Percentiles rank a stretch among this genome's conserved stretches.
These are phyloP conservation scores for Alosa sapidissima DNA, from an alignment of 2,797 vertebrate genomes.

Conservation along the genomic window DNA sequence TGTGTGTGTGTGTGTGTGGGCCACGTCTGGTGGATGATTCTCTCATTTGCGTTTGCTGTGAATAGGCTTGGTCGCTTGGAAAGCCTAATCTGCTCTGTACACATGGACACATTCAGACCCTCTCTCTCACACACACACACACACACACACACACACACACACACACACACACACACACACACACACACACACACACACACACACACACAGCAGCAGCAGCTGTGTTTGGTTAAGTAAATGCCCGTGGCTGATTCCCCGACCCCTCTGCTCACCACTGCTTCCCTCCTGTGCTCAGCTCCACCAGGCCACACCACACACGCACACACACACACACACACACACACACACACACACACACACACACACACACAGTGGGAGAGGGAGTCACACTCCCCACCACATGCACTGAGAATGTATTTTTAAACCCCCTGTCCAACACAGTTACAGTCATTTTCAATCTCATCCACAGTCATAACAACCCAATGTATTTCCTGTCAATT, in stretches of 20 bases:
- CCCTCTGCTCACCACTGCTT: background rate
- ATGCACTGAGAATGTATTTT: background rate
- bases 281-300: slow-evolving; percentile 30
- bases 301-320: slow-evolving; percentile 11
- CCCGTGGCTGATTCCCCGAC: slow-evolving; percentile 56
- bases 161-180: slow-evolving; percentile 39
- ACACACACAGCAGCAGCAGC: slow-evolving; percentile 58
- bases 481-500: background rate
- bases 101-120: slow-evolving; percentile 49
- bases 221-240: slow-evolving; percentile 78
- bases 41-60: slow-evolving; percentile 64
- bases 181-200: slow-evolving; percentile 24
- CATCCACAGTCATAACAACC: background rate
- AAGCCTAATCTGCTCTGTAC: slow-evolving; percentile 65
- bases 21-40: slow-evolving; percentile 27
- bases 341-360: background rate
- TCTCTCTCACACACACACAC: slow-evolving; percentile 53
- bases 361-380: background rate
- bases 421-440: background rate
- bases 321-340: background rate
- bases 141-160: slow-evolving; percentile 36
- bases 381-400: background rate
- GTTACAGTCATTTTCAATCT: background rate
- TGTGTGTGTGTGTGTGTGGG: slow-evolving; percentile 50
- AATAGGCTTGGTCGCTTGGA: slow-evolving; percentile 67